Evolutionary conservation across 2,888 invertebrate species (phyloP).

Genomic region (Amphiduros pacificus): DNA sequence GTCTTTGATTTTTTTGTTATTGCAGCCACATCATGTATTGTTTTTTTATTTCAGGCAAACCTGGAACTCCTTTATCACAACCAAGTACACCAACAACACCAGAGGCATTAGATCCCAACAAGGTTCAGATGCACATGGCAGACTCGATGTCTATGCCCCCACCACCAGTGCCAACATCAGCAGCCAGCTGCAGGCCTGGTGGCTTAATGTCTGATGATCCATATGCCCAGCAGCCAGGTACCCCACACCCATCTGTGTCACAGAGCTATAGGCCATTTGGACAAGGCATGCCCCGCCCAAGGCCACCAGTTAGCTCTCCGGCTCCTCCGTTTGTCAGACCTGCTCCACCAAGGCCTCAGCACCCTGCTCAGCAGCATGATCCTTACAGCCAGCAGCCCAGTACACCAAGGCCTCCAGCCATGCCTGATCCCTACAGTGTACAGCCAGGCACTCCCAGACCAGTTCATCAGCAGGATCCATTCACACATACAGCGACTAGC

Average conservation of each 20-base stretch:
- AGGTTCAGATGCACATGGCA: no score
- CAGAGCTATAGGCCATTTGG: not conserved
- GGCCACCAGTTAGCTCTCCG: not conserved
- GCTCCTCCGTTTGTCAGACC: no score
- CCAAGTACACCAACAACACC: no score
- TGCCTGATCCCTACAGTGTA: constrained; percentile 35
- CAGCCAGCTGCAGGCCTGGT: not conserved
- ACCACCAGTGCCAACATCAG: constrained; percentile 17
- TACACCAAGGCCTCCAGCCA: constrained; percentile 38
- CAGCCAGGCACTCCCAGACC: constrained; percentile 15
- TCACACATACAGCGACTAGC: no score
- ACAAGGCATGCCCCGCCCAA: not conserved
- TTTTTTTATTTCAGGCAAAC: no score
- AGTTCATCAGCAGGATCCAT: no score
- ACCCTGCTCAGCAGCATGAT: constrained; percentile 1
- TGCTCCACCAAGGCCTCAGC: no score
- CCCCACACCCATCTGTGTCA: constrained; percentile 24
- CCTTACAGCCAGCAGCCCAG: constrained; percentile 15
- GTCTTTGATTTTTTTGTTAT: no score
- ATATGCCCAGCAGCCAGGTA: constrained; percentile 33
- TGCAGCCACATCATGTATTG: no score
- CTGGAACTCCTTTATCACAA: no score
- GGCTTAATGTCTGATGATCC: constrained; percentile 25
- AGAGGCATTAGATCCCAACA: no score
- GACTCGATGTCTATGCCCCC: constrained; percentile 2